Conservation (phyloP, 2,888 invertebrate genomes). For the Callyntrura guangdongensis region DNA sequence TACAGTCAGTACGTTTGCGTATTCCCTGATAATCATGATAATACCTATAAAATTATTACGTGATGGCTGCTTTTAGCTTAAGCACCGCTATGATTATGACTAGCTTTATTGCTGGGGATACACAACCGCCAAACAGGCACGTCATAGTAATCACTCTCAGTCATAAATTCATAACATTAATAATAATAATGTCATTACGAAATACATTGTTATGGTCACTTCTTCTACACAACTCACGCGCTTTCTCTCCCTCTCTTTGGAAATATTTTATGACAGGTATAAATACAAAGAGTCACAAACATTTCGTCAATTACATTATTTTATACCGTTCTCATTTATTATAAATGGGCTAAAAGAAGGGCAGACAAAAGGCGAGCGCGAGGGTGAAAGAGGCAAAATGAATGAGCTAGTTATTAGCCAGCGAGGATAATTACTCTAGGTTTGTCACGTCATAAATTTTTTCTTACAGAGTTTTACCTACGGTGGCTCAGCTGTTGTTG, state of each 20-base stretch:
- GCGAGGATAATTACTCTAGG: conserved; percentile 60
- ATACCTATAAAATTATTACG: neutral
- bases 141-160: conserved; percentile 16
- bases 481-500: neutral
- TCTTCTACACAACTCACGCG: neutral
- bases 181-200: conserved; percentile 40
- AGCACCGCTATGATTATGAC: neutral
- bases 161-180: neutral
- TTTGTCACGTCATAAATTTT: conserved; percentile 66
- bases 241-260: neutral
- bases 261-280: neutral
- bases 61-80: conserved; percentile 10
- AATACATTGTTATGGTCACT: conserved; percentile 30
- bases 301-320: conserved; percentile 16
- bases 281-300: neutral
- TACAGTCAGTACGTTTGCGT: neutral
- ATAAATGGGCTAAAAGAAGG: neutral
- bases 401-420: conserved; percentile 42
- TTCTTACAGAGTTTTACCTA: conserved; percentile 5
- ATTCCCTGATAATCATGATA: neutral
- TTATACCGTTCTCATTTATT: conserved; percentile 17
- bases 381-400: conserved; percentile 21
- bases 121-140: conserved; percentile 18
- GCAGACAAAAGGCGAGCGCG: neutral
- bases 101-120: neutral